These are phyloP conservation scores for Aromia moschata DNA, from an alignment of 2,888 invertebrate genomes.

Conservation along the genomic window DNA sequence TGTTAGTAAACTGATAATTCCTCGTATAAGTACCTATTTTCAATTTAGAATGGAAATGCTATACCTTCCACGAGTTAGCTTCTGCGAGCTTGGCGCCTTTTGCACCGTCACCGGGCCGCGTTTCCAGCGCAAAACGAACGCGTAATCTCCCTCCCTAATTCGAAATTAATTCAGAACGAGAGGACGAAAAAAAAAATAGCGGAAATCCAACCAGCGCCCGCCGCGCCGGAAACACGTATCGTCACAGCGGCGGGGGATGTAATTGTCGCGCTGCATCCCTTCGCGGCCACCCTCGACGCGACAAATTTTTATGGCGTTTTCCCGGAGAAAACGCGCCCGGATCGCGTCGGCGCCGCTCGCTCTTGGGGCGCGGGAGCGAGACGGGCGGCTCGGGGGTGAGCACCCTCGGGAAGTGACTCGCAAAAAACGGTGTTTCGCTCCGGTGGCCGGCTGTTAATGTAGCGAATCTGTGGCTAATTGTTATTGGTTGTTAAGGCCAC, in stretches of 20 bases:
- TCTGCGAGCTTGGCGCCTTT: no score
- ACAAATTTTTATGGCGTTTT: conserved; percentile 61
- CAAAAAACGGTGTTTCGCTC: conserved; percentile 55
- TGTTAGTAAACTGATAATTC: no score
- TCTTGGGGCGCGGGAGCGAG: background rate
- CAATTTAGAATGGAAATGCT: no score
- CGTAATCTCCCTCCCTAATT: no score
- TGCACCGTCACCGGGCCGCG: no score
- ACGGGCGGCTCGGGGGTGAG: background rate
- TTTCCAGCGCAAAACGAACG: no score
- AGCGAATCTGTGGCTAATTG: conserved; percentile 62
- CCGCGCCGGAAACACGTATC: conserved; percentile 56
- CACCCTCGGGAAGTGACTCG: conserved; percentile 49
- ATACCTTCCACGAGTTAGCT: no score
- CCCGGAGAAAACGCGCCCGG: conserved; percentile 48
- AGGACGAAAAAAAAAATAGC: no score
- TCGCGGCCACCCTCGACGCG: conserved; percentile 55
- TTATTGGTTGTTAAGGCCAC: conserved; percentile 62
- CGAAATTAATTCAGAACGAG: conserved; percentile 37
- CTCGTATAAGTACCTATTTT: no score
- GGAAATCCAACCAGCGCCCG: conserved; percentile 49
- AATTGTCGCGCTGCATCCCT: conserved; percentile 55
- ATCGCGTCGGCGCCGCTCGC: conserved; percentile 3
- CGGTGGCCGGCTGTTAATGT: conserved; percentile 61
- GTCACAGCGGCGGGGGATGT: conserved; percentile 60